Evolutionary conservation across 2,113 vertebrate species (phyloP).

Genomic region (Larimichthys crocea): DNA sequence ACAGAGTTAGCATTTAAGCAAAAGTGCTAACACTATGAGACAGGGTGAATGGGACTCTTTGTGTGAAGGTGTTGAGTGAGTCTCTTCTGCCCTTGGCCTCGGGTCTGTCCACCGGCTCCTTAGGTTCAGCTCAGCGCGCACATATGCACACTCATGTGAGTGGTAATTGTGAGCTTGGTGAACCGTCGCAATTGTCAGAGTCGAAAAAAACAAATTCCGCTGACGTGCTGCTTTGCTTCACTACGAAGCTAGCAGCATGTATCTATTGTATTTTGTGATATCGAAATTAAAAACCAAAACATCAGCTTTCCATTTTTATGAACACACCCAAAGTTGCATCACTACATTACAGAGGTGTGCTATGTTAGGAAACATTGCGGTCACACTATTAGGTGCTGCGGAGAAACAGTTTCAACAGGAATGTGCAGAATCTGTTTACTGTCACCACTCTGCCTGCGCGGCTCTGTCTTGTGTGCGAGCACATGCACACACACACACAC

Average conservation of each 20-base stretch:
- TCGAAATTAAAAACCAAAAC: background rate
- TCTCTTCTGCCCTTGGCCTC: conserved; percentile 34
- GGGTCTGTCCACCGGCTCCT: conserved; percentile 19
- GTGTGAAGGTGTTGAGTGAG: conserved; percentile 47
- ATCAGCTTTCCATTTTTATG: background rate
- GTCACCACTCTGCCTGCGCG: conserved; percentile 35
- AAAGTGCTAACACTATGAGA: conserved; percentile 49
- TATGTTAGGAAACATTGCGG: background rate
- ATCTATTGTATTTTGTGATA: background rate
- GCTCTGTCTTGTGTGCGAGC: background rate
- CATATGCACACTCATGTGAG: conserved; percentile 4
- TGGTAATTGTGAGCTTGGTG: background rate
- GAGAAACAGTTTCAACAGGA: conserved; percentile 48
- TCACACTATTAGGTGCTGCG: conserved; percentile 30
- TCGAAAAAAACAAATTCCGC: background rate
- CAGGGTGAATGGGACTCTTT: conserved; percentile 76
- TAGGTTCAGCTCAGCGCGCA: conserved; percentile 8
- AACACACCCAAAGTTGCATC: conserved; percentile 43
- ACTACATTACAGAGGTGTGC: conserved; percentile 35
- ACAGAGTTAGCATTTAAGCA: conserved; percentile 45
- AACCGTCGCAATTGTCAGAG: background rate
- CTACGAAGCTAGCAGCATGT: background rate
- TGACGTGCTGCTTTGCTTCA: background rate
- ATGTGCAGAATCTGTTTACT: conserved; percentile 61
- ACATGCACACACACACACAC: background rate